A percentile compares a stretch with the other conserved stretches of the same genome.
phyloP scores from a whole-genome alignment of 1,140 invertebrate genomes.

The Chymomyza costata region DNA sequence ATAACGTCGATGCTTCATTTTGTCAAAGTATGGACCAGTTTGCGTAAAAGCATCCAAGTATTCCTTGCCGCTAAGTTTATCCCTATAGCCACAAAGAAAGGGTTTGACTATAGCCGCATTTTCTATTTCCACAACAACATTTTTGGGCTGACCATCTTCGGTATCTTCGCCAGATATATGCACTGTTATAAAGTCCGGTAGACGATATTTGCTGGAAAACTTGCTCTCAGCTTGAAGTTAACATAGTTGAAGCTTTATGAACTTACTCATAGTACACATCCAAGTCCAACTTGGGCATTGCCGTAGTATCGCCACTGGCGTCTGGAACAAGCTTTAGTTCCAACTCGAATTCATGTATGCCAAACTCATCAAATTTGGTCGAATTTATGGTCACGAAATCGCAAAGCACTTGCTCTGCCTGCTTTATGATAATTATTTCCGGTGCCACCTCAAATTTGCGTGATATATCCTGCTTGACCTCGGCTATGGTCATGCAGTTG shows the following conservation, averaged over 20 bases:
- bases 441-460: conserved; percentile 62
- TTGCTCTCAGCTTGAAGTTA: too few species aligned
- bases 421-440: conserved; percentile 35
- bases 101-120: conserved; percentile 77
- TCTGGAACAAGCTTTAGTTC: conserved; percentile 12
- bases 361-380: conserved; percentile 55
- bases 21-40: conserved; percentile 77
- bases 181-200: conserved; percentile 77
- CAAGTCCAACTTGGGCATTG: conserved; percentile 38
- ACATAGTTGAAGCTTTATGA: too few species aligned
- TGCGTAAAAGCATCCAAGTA: conserved; percentile 80
- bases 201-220: conserved; percentile 49
- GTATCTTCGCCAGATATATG: conserved; percentile 68
- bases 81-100: conserved; percentile 78
- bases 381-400: conserved; percentile 39
- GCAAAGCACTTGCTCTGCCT: conserved; percentile 31
- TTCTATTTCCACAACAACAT: conserved; percentile 78
- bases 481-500: conserved; percentile 60
- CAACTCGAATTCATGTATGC: conserved; percentile 61
- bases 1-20: conserved; percentile 57
- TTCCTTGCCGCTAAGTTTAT: conserved; percentile 75
- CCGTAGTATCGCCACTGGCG: background rate
- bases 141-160: conserved; percentile 62
- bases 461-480: conserved; percentile 64
- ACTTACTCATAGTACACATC: conserved; percentile 70